These are phyloP conservation scores for Acromyrmex heyeri DNA, from an alignment of 1,140 invertebrate species.

Conservation along the genomic window DNA sequence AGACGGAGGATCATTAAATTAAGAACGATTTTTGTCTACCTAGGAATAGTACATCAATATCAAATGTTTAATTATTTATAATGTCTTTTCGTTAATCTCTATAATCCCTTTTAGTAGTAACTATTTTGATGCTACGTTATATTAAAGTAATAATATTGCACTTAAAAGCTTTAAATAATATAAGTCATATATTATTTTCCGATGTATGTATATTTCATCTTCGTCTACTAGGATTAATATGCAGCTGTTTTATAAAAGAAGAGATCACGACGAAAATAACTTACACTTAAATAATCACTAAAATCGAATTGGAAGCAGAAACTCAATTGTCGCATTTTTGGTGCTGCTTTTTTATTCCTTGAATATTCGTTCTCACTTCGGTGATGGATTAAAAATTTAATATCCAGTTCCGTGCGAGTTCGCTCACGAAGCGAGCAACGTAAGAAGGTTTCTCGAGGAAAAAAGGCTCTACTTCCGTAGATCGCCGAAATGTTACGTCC, in stretches of 20 bases:
- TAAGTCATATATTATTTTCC: background rate
- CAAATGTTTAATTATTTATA: background rate
- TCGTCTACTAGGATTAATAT: background rate
- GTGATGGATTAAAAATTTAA: conserved; percentile 65
- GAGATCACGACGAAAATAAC: background rate
- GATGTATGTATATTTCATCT: background rate
- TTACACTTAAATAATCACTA: conserved; percentile 26
- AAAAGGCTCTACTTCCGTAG: conserved; percentile 31
- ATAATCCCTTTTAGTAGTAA: background rate
- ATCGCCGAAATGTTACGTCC: background rate
- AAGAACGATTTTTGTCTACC: background rate
- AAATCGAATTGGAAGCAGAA: background rate
- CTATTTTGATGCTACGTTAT: background rate
- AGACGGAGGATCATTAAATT: background rate
- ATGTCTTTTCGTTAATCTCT: background rate
- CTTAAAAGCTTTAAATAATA: background rate
- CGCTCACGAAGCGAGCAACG: background rate
- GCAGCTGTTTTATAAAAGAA: background rate
- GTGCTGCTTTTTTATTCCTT: background rate
- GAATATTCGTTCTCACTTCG: conserved; percentile 12
- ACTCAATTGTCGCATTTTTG: background rate
- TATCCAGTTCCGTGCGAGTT: conserved; percentile 34
- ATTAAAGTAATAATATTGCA: background rate
- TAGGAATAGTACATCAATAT: background rate
- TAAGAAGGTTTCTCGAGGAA: background rate